Evolutionary conservation across 2,113 vertebrate species (phyloP).

Genomic region (Notarius lentiginosus): DNA sequence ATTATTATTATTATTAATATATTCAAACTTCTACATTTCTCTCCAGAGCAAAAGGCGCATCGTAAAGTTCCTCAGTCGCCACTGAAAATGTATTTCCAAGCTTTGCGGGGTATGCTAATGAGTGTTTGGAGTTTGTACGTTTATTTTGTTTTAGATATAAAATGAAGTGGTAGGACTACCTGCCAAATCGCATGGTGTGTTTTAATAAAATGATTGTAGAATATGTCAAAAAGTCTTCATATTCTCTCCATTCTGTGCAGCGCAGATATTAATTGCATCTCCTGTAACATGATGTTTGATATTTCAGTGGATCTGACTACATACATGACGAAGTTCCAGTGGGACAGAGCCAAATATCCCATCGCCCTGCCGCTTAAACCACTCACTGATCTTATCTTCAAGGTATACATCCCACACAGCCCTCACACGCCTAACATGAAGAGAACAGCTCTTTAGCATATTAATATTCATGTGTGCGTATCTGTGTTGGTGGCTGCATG

Average conservation of each 20-base stretch:
- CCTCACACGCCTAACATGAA: not conserved
- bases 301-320: conserved; percentile 83
- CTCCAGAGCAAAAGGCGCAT: conserved; percentile 59
- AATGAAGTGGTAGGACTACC: not conserved
- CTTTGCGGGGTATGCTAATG: conserved; percentile 63
- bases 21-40: not conserved
- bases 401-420: conserved; percentile 73
- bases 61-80: conserved; percentile 56
- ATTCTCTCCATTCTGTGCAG: not conserved
- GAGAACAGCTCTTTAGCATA: conserved; percentile 5
- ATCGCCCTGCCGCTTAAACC: conserved; percentile 82
- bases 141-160: not conserved
- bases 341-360: conserved; percentile 96
- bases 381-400: conserved; percentile 84
- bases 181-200: not conserved
- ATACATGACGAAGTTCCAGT: conserved; percentile 89
- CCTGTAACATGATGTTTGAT: not conserved
- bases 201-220: not conserved
- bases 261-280: not conserved
- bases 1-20: not conserved
- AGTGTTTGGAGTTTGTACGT: not conserved
- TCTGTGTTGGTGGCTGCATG: conserved; percentile 31
- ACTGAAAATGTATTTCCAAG: conserved; percentile 62
- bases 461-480: conserved; percentile 36
- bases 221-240: not conserved